These are phyloP conservation scores for Ormyrus labotus DNA, from an alignment of 2,888 invertebrate genomes.

Conservation along the genomic window DNA sequence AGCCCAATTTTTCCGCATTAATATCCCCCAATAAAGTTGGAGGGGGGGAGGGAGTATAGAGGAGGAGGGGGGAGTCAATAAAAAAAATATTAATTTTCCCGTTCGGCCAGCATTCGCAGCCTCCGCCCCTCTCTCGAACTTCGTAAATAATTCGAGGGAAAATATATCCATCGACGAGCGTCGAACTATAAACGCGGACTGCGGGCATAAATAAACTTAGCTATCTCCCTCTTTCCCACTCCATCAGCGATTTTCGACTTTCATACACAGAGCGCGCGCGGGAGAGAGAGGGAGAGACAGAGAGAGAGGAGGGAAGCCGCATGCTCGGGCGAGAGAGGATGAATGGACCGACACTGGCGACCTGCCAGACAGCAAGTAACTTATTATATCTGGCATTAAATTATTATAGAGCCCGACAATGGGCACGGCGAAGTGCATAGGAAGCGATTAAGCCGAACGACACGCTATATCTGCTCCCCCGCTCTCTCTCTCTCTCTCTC, in stretches of 20 bases:
- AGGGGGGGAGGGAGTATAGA: too few relatives aligned
- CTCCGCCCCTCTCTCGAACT: slow-evolving; percentile 1
- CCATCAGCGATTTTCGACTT: slow-evolving; percentile 70
- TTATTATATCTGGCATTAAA: slow-evolving; percentile 76
- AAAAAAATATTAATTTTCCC: too few relatives aligned
- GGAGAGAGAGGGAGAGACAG: neutral
- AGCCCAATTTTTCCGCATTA: too few relatives aligned
- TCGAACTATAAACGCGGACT: neutral
- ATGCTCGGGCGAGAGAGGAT: slow-evolving; percentile 63
- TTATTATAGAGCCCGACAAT: slow-evolving; percentile 75
- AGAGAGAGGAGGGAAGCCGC: slow-evolving; percentile 31
- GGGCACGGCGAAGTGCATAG: slow-evolving; percentile 74
- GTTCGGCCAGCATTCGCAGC: too few relatives aligned
- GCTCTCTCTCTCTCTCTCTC: neutral
- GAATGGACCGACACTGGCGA: slow-evolving; percentile 72
- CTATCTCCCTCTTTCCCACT: slow-evolving; percentile 46
- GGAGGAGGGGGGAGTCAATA: too few relatives aligned
- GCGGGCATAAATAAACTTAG: slow-evolving; percentile 54
- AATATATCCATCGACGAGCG: slow-evolving; percentile 8
- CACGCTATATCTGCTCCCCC: slow-evolving; percentile 54
- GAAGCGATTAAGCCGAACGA: slow-evolving; percentile 75
- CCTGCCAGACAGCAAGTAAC: slow-evolving; percentile 75
- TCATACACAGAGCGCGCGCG: slow-evolving; percentile 57
- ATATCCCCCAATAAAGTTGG: too few relatives aligned
- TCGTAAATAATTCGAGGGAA: slow-evolving; percentile 35